A percentile compares a stretch with the other conserved stretches of the same genome.
phyloP scores from a whole-genome alignment of 92 coral and sea anemone species.

The Scolanthus callimorphus region DNA sequence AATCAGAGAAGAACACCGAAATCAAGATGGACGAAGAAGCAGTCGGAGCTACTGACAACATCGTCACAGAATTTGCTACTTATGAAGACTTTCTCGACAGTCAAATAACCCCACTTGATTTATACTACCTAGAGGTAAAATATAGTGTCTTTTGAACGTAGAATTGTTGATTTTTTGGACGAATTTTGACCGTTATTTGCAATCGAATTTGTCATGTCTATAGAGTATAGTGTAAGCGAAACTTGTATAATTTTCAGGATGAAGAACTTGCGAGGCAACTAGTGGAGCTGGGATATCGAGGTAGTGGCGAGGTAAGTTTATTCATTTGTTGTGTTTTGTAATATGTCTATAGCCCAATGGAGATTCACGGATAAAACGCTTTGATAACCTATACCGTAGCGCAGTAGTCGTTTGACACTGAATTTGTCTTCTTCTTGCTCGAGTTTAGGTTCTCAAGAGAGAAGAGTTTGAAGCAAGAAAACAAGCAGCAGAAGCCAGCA shows the following conservation, averaged over 20 bases:
- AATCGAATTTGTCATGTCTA: too few relatives aligned
- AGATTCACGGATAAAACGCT: too few relatives aligned
- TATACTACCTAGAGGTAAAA: constrained; percentile 86
- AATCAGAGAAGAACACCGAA: too few relatives aligned
- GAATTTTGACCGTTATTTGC: too few relatives aligned
- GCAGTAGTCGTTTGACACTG: too few relatives aligned
- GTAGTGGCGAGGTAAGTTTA: constrained; percentile 96
- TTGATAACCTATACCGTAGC: too few relatives aligned
- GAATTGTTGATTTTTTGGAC: constrained; percentile 4
- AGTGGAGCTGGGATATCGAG: constrained; percentile 95
- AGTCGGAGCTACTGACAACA: constrained; percentile 95
- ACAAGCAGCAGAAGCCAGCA: constrained; percentile 97
- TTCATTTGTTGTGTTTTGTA: too few relatives aligned
- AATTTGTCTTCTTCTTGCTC: not conserved
- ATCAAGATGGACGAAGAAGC: constrained; percentile 99
- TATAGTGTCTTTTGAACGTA: not conserved
- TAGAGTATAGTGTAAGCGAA: too few relatives aligned
- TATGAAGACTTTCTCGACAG: constrained; percentile 96
- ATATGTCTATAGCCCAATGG: too few relatives aligned
- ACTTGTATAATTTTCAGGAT: too few relatives aligned
- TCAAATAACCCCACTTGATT: constrained; percentile 92
- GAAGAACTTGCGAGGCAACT: constrained; percentile 96
- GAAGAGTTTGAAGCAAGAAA: constrained; percentile 98
- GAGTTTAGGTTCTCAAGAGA: constrained; percentile 66
- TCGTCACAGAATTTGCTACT: constrained; percentile 93